A percentile compares a stretch with the other conserved stretches of the same genome.
These are phyloP conservation scores for Alethe castanea DNA, from an alignment of 2,113 vertebrate species.

Conservation along the genomic window DNA sequence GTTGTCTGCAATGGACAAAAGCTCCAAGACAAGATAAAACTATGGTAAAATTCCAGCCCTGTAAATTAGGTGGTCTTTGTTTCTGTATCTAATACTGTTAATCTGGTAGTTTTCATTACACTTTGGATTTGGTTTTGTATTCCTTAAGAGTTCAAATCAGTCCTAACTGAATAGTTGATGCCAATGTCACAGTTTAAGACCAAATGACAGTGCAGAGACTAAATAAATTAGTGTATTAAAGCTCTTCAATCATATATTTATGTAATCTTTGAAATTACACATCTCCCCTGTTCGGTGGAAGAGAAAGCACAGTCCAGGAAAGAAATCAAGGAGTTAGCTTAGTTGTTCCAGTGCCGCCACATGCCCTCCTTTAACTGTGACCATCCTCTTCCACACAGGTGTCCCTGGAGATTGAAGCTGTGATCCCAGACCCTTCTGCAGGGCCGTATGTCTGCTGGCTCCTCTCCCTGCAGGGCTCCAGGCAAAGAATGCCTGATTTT, in stretches of 20 bases:
- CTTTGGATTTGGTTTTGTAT: background rate
- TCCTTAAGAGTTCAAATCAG: background rate
- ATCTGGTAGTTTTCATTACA: background rate
- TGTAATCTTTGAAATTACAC: background rate
- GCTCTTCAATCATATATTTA: background rate
- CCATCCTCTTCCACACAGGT: background rate
- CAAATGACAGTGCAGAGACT: background rate
- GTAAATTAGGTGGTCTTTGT: background rate
- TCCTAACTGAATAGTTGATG: background rate
- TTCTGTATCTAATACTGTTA: background rate
- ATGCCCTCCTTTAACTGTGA: background rate
- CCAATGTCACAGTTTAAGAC: background rate
- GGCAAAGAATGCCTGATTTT: background rate
- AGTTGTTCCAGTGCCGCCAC: background rate
- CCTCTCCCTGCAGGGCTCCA: background rate
- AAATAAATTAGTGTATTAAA: background rate
- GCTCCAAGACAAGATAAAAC: background rate
- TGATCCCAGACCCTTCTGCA: background rate
- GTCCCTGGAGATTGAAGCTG: background rate
- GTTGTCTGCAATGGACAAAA: background rate
- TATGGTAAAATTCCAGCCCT: background rate
- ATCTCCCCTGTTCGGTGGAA: background rate
- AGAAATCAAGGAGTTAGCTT: background rate
- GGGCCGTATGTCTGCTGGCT: rapidly evolving
- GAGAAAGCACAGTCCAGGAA: background rate